Evolutionary conservation across 2,113 vertebrate genomes (phyloP).

Genomic region (Puma concolor): DNA sequence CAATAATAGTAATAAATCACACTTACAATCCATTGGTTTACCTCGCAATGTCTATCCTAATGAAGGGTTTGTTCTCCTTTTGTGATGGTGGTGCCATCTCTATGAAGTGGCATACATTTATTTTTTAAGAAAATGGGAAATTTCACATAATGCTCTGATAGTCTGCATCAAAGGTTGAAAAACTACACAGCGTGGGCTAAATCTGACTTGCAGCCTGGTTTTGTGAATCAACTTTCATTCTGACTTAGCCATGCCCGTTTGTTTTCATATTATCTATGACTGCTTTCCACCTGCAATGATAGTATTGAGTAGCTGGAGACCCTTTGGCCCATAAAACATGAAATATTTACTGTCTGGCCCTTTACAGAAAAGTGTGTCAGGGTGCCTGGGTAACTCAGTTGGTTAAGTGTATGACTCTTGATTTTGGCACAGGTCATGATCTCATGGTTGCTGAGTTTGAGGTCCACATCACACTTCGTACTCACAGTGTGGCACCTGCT

Average conservation of each 20-base stretch:
- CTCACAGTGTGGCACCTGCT: no score
- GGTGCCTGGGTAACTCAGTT: no score
- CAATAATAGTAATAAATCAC: neutral
- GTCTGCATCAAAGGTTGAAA: neutral
- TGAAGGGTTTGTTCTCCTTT: neutral
- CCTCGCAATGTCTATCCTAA: neutral
- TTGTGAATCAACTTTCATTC: neutral
- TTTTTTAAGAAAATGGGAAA: neutral
- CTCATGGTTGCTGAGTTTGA: no score
- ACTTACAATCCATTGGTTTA: neutral
- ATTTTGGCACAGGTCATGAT: no score
- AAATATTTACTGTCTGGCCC: neutral
- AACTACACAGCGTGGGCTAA: neutral
- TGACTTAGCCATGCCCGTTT: neutral
- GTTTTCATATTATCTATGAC: neutral
- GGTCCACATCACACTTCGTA: no score
- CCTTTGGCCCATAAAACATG: neutral
- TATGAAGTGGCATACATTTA: neutral
- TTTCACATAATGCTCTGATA: neutral
- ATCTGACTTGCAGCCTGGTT: neutral
- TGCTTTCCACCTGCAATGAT: neutral
- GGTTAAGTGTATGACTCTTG: no score
- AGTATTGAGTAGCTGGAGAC: neutral
- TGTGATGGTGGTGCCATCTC: neutral
- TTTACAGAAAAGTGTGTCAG: neutral